Evolutionary conservation across 2,113 vertebrate species (phyloP).

Genomic region (Condylura cristata): DNA sequence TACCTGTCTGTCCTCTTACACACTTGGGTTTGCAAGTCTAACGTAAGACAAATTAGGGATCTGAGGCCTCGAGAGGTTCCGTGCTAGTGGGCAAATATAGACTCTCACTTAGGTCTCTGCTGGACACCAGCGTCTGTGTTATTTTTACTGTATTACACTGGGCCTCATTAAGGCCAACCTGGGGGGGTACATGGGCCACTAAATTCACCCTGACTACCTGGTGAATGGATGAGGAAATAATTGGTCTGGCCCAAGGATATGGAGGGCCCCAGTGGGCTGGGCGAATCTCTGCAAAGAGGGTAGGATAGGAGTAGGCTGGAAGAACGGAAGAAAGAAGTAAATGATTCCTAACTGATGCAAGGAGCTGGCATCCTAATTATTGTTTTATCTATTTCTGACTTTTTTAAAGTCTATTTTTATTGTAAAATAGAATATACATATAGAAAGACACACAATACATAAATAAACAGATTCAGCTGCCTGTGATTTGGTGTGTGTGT

Average conservation of each 20-base stretch:
- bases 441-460: neutral
- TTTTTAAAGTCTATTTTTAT: conserved; percentile 36
- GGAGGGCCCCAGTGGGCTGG: neutral
- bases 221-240: neutral
- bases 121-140: neutral
- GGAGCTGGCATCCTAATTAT: neutral
- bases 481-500: too few relatives aligned
- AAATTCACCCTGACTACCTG: neutral
- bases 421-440: conserved; percentile 17
- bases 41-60: neutral
- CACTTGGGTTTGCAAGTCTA: neutral
- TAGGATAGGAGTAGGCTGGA: rapidly evolving
- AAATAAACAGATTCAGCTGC: neutral
- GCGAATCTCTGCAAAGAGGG: neutral
- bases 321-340: neutral
- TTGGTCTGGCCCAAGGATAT: neutral
- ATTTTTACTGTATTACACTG: neutral
- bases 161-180: neutral
- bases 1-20: neutral
- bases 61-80: neutral
- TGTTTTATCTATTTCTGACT: neutral
- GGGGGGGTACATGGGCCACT: neutral
- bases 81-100: neutral
- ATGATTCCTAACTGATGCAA: neutral
- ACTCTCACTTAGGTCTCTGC: neutral